phyloP scores from a whole-genome alignment of 2,888 invertebrate genomes.

The Cosmia trapezina region DNA sequence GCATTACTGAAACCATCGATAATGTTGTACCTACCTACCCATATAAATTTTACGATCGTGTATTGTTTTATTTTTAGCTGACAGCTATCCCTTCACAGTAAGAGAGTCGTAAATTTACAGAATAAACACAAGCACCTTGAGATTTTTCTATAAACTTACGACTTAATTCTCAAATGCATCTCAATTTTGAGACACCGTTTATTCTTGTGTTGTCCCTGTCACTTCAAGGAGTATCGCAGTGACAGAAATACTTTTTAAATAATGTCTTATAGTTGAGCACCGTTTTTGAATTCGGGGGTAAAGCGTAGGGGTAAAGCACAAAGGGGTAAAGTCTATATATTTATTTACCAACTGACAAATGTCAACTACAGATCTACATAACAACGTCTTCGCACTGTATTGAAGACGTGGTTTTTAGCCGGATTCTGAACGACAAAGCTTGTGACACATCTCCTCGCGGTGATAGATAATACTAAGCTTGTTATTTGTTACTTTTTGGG shows the following conservation, averaged over 20 bases:
- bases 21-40: conserved; percentile 48
- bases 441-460: not conserved
- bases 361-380: not conserved
- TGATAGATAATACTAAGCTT: not conserved
- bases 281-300: not conserved
- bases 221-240: not conserved
- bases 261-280: not conserved
- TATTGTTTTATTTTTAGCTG: conserved; percentile 63
- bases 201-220: not conserved
- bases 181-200: not conserved
- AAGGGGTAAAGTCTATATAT: no score
- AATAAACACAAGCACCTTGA: no score
- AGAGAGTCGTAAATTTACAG: no score
- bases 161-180: not conserved
- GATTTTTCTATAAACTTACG: not conserved
- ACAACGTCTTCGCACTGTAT: not conserved
- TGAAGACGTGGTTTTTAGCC: not conserved
- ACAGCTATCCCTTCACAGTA: conserved; percentile 6
- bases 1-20: conserved; percentile 61
- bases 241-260: not conserved
- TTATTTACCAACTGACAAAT: not conserved
- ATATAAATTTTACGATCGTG: conserved; percentile 61
- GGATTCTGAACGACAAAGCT: not conserved
- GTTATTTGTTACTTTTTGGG: not conserved
- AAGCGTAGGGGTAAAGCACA: no score